Base-by-base conservation (phyloP, 2,888 invertebrate genomes). In the Acanthosoma haemorrhoidale region DNA sequence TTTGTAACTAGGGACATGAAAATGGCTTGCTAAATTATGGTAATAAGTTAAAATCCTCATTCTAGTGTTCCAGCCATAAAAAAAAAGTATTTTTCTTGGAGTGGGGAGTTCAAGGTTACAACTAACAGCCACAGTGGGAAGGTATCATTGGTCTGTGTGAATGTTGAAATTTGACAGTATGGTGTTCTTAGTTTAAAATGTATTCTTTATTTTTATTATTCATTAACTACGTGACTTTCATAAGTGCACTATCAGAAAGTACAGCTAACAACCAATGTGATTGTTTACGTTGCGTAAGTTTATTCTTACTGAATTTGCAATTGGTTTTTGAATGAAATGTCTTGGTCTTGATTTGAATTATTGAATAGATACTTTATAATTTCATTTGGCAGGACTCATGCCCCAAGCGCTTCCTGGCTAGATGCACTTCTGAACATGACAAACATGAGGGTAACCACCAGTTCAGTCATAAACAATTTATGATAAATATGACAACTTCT, bases 41-140 rank as follows among this genome's bases (percentile, higher is more conserved):
- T n/a, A 51, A 21, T 25, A 25, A 13, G 29, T 29, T 51, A 1
- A 51, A 21, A 51, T 2, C 13, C 29, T 21, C 21, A 43, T 43
- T 43, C 25, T 51, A 21, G 29, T 51, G 25, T 51, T 29, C 51
- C 51, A 51, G 51, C 21, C 29, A 51, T 25, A 11, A 29, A 51
- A 25, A n/a, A n/a, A n/a, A n/a, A n/a, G n/a, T n/a, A n/a, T n/a
- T n/a, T n/a, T 51, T 25, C 51, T 51, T 51, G 51, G 51, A 51
- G 51, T 51, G 51, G 51, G 51, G 51, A n/a, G 29, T 11, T 51
- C 51, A 51, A 51, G 51, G 51, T 51, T 51, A 51, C 43, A 13
- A 43, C 51, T 51, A 29, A 51, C 51, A 18, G 51, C n/a, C n/a
- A n/a, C n/a, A n/a, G n/a, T n/a, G n/a, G n/a, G n/a, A 25, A 51